Evolutionary conservation across 30 jellyfish, hydroid and myxozoan species (phyloP).

Genomic region (Turritopsis rubra): DNA sequence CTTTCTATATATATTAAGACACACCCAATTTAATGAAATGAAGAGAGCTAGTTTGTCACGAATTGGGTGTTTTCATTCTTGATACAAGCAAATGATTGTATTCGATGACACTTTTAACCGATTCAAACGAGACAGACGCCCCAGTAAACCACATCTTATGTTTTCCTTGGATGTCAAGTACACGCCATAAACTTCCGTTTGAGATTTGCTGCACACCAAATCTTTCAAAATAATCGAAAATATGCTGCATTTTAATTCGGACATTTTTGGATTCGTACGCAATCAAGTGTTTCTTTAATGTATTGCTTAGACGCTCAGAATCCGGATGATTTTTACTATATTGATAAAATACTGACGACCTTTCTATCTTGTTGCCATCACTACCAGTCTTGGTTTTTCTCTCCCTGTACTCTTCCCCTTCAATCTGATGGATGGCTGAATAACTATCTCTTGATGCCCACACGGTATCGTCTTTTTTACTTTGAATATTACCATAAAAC

Average conservation of each 20-base stretch:
- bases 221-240: constrained; percentile 62
- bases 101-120: constrained; percentile 76
- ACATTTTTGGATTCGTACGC: constrained; percentile 6
- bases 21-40: no score
- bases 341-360: constrained; percentile 47
- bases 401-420: constrained; percentile 42
- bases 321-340: constrained; percentile 36
- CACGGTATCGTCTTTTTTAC: constrained; percentile 46
- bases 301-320: neutral
- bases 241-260: constrained; percentile 12
- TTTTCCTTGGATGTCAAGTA: constrained; percentile 69
- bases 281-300: neutral
- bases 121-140: constrained; percentile 79
- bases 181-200: constrained; percentile 60
- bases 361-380: constrained; percentile 28
- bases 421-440: constrained; percentile 47
- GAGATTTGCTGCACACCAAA: constrained; percentile 37
- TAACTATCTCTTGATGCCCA: constrained; percentile 89
- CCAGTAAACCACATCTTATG: constrained; percentile 90
- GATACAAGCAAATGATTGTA: constrained; percentile 56
- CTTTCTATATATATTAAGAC: no score
- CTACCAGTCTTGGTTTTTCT: constrained; percentile 54
- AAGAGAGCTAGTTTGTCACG: neutral
- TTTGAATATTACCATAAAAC: constrained; percentile 44
- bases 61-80: constrained; percentile 44